Evolutionary conservation across 2,888 invertebrate genomes (phyloP), one percentile per base, ranked within the genome.

Genomic region (Pyrrhia umbra): DNA sequence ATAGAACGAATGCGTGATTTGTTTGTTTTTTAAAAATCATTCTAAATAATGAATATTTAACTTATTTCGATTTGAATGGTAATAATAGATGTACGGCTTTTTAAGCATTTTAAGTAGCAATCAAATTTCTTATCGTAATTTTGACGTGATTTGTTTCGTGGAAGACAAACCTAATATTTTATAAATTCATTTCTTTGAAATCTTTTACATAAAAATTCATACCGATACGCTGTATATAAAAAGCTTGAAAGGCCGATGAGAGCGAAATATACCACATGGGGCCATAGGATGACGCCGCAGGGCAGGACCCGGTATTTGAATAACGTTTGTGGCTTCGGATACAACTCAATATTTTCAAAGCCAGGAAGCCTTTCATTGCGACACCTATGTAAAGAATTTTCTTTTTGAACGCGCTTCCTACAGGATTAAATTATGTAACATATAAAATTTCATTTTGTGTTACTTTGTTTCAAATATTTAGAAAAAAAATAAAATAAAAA

Each of bases 301-400:
- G 68, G 45, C 42, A n/a, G 23, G 16, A 16, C 55, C 55, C 46
- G 45, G 16, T 68, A 68, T 75, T 72, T 66, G 65, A 75, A 75
- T 68, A 64, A 72, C 63, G 59, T 67, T 66, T 68, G 58, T 72
- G 59, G 27, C 56, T 23, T 40, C 39, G 56, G 34, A 66, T 69
- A 69, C 60, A 71, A 62, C 57, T 58, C 71, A 65, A 75, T 63
- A 68, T 58, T 70, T 67, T 62, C 18, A 60, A 64, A 59, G 59
- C 50, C 64, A 56, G 23, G 58, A 68, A 68, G 42, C 42, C 60
- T 65, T 65, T 68, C 58, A 73, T 54, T 62, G 47, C 49, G 43
- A 65, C 74, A 68, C 61, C 61, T 73, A 66, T 55, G 42, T 34
- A 61, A 55, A 62, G 46, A 47, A 51, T 47, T 58, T 55, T 62